Percentiles rank a stretch among this genome's conserved stretches.
phyloP scores from a whole-genome alignment of 2,888 invertebrate species.

The Pteria penguin region DNA sequence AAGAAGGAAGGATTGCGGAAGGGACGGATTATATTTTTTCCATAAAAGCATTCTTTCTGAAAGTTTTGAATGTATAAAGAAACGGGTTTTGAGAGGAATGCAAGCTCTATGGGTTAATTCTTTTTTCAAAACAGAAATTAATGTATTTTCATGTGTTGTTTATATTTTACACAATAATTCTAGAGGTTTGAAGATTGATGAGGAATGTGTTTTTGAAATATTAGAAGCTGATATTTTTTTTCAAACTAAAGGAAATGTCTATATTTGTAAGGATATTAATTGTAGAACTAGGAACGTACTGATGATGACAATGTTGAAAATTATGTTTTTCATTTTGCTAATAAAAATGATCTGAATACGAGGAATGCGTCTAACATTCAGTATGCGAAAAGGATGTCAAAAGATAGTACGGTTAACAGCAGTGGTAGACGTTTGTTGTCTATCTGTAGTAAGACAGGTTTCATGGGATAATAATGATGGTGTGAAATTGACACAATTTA shows the following conservation, averaged over 20 bases:
- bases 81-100: no score
- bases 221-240: neutral
- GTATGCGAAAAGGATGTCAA: neutral
- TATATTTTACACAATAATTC: no score
- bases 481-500: neutral
- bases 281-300: neutral
- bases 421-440: neutral
- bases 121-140: no score
- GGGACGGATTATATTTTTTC: no score
- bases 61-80: no score
- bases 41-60: no score
- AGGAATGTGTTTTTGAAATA: no score
- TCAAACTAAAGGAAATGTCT: neutral
- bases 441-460: neutral
- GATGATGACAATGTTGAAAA: neutral
- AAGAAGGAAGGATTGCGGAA: no score
- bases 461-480: neutral
- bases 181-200: no score
- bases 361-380: neutral
- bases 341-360: neutral
- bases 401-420: neutral
- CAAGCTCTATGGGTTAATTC: no score
- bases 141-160: no score
- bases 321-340: neutral
- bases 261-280: neutral